A percentile compares a stretch with the other conserved stretches of the same genome.
Conservation (phyloP, 2,888 invertebrate species). For the Ennomos quercinarius region DNA sequence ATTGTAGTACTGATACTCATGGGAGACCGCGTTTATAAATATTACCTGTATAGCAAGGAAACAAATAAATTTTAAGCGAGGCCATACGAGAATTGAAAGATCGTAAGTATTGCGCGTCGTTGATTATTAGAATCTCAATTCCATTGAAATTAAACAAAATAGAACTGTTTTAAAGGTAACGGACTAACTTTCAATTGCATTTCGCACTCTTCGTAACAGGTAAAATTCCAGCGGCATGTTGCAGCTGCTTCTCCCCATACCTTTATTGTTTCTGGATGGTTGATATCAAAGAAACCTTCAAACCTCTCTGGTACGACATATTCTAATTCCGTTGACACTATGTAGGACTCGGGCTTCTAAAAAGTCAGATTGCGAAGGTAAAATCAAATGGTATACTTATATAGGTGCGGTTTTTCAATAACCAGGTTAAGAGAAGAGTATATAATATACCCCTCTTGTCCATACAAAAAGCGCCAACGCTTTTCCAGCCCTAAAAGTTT, state of each 20-base stretch:
- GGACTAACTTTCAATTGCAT: conserved; percentile 65
- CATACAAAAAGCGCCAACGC: too few species aligned
- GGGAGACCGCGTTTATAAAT: conserved; percentile 65
- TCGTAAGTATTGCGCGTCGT: too few species aligned
- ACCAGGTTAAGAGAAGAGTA: too few species aligned
- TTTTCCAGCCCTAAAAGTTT: too few species aligned
- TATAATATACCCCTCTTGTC: too few species aligned
- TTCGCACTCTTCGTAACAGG: conserved; percentile 71
- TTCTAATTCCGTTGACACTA: conserved; percentile 65
- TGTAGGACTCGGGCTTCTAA: conserved; percentile 70
- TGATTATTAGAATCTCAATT: too few species aligned
- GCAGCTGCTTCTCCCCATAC: conserved; percentile 77
- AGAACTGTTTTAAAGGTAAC: too few species aligned
- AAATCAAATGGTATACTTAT: neutral
- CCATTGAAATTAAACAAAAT: too few species aligned
- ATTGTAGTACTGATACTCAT: conserved; percentile 75
- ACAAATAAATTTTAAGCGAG: neutral
- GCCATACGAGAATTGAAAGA: too few species aligned
- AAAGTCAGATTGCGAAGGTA: conserved; percentile 9
- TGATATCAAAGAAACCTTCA: conserved; percentile 73
- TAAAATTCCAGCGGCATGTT: conserved; percentile 69
- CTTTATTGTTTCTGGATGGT: conserved; percentile 66
- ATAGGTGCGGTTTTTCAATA: too few species aligned
- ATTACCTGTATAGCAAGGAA: conserved; percentile 57
- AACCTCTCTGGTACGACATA: conserved; percentile 69